Evolutionary conservation across 2,797 vertebrate species (phyloP).

Genomic region (Enteromius fasciolatus): DNA sequence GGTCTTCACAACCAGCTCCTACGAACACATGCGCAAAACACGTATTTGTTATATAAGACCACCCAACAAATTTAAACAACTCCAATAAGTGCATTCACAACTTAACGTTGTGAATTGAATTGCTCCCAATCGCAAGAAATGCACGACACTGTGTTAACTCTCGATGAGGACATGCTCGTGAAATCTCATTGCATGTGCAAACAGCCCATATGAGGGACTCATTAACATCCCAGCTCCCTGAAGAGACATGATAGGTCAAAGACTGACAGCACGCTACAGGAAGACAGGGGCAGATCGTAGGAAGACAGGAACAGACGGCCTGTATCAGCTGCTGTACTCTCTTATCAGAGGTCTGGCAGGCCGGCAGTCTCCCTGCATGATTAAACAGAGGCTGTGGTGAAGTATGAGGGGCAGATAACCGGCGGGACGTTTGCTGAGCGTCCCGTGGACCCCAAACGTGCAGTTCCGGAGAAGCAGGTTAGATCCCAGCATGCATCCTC

Average conservation of each 20-base stretch:
- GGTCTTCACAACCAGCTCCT: constrained; percentile 98
- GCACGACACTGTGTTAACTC: constrained; percentile 13
- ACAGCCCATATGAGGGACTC: constrained; percentile 38
- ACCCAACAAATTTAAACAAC: not conserved
- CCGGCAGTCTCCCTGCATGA: constrained; percentile 33
- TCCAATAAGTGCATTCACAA: not conserved
- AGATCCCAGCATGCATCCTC: constrained; percentile 21
- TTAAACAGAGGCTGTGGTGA: constrained; percentile 30
- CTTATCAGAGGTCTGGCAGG: constrained; percentile 58
- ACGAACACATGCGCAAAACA: constrained; percentile 54
- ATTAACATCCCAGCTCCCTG: constrained; percentile 51
- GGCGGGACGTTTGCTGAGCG: constrained; percentile 23
- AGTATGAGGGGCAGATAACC: constrained; percentile 30
- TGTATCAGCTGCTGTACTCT: constrained; percentile 28
- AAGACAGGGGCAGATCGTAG: constrained; percentile 23
- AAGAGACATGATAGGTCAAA: constrained; percentile 58
- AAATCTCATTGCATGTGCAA: constrained; percentile 38
- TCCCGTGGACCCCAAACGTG: constrained; percentile 26
- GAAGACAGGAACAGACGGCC: constrained; percentile 46
- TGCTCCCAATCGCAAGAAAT: not conserved
- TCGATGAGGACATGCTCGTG: not conserved
- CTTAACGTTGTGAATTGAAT: not conserved
- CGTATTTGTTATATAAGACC: not conserved
- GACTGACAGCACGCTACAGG: constrained; percentile 32
- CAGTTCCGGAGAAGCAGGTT: constrained; percentile 35